Base-by-base conservation (phyloP, 2,888 invertebrate genomes). In the Serrognathus titanus region DNA sequence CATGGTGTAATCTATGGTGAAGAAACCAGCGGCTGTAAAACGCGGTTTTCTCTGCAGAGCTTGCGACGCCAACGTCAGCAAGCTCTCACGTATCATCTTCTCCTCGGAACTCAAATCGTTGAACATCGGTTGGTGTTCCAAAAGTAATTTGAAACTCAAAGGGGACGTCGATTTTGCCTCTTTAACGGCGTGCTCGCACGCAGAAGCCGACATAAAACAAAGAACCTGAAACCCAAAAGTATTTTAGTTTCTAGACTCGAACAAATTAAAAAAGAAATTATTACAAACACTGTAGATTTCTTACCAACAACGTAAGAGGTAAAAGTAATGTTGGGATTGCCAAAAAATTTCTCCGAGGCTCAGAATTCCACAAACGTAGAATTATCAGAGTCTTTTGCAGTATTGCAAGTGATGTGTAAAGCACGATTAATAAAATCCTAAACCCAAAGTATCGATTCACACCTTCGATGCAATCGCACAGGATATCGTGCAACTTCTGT, bases 11-110 rank as follows among this genome's bases (percentile, higher is more conserved):
- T 53, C 48, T 6, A 53, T 53, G 12, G 35, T 47, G 35, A 53
- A 53, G 31, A 53, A 53, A 11, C 53, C 53, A 2, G 35, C 48
- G 5, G 53, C 53, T 11, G 48, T 48, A 31, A 53, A 48, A 48
- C 13, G 35, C 2, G 48, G 48, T 13, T 13, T 53, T 11, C 39
- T 39, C 31, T 53, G 53, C 10, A 41, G 16, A 20, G 31, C 47
- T 41, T 53, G 53, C 31, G 48, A 12, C 1, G 38, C 40, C 7
- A 53, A 31, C 11, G 39, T 47, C 10, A 48, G 47, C n/a, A 53
- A 38, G 10, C 37, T 40, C 13, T 53, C 31, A 12, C 20, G 31
- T 12, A 53, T 48, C 35, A 48, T 31, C 9, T 39, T 5, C 5
- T 41, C 40, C 11, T 53, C 48, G 9, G 40, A 40, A 40, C 16